phyloP scores from a whole-genome alignment of 2,888 invertebrate genomes.

The Strigamia maritima region DNA sequence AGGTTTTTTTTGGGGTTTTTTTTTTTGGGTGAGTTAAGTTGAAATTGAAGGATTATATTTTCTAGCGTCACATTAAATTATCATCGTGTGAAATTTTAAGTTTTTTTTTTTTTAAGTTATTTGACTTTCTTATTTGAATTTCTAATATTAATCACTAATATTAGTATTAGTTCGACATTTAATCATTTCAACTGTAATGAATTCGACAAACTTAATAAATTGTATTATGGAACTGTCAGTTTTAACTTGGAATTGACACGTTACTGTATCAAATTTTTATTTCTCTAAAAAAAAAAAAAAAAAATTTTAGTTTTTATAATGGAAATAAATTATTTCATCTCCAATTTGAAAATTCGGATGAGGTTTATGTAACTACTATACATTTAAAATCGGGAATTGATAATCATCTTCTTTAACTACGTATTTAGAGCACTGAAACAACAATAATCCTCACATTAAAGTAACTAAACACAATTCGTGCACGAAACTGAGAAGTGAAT shows the following conservation, averaged over 20 bases:
- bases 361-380: too few relatives aligned
- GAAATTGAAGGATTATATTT: too few relatives aligned
- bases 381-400: too few relatives aligned
- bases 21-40: too few relatives aligned
- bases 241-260: not conserved
- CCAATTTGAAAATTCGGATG: not conserved
- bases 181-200: not conserved
- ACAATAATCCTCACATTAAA: too few relatives aligned
- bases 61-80: not conserved
- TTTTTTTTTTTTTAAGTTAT: not conserved
- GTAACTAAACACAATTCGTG: too few relatives aligned
- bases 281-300: too few relatives aligned
- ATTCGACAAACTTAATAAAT: not conserved
- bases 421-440: too few relatives aligned
- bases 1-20: too few relatives aligned
- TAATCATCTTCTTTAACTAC: too few relatives aligned
- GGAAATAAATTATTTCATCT: constrained; percentile 1
- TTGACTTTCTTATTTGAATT: not conserved
- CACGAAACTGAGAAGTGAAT: too few relatives aligned
- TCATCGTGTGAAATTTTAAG: not conserved
- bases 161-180: not conserved
- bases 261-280: not conserved
- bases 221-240: not conserved
- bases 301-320: not conserved
- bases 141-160: not conserved